Evolutionary conservation across 2,113 vertebrate genomes (phyloP).

Genomic region (Bubo bubo): DNA sequence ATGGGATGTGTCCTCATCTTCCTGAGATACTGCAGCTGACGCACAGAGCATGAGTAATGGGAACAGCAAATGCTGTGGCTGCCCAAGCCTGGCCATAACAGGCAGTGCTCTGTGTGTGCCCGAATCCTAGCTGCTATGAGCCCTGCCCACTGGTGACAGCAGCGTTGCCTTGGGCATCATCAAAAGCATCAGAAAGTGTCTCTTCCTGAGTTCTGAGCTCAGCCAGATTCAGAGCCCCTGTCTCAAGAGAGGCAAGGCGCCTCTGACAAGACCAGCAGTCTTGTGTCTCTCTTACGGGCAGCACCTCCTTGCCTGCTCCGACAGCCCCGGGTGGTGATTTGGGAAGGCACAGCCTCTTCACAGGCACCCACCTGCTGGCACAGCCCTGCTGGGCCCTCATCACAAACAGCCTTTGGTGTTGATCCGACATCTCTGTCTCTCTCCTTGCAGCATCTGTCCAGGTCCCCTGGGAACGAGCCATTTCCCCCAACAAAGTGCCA

Average conservation of each 20-base stretch:
- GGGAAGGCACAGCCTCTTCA: not conserved
- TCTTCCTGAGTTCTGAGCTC: not conserved
- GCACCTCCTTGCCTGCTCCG: not conserved
- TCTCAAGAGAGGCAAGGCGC: not conserved
- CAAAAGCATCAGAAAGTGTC: not conserved
- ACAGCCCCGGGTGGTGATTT: not conserved
- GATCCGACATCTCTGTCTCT: not conserved
- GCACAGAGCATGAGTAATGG: not conserved
- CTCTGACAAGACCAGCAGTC: not conserved
- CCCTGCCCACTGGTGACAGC: not conserved
- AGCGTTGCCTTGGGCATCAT: not conserved
- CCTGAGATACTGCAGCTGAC: not conserved
- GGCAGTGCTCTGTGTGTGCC: not conserved
- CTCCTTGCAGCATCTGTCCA: slow-evolving; percentile 90
- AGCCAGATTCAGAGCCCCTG: not conserved
- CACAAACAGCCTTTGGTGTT: not conserved
- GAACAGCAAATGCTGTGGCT: not conserved
- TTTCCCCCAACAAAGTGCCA: slow-evolving; percentile 98
- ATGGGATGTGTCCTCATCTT: not conserved
- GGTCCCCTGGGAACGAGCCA: slow-evolving; percentile 96
- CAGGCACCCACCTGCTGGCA: not conserved
- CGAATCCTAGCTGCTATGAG: not conserved
- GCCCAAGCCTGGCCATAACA: not conserved
- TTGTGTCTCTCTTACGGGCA: not conserved
- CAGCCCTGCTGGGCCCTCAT: not conserved